Evolutionary conservation across 2,113 vertebrate species (phyloP).

Genomic region (Vidua chalybeata): DNA sequence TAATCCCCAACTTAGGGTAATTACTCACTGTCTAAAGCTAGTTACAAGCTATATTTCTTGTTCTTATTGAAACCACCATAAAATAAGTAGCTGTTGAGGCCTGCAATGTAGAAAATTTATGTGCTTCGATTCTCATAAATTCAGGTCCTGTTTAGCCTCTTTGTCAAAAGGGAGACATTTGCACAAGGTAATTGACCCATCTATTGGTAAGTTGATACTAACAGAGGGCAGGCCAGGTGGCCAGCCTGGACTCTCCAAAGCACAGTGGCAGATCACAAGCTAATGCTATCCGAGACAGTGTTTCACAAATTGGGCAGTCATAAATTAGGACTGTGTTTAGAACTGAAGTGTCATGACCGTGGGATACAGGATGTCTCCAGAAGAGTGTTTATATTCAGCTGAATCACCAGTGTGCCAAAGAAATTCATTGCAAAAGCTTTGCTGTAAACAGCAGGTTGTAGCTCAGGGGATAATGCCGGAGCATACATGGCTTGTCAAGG

Average conservation of each 20-base stretch:
- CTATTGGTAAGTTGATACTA: background rate
- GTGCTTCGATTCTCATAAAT: background rate
- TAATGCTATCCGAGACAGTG: background rate
- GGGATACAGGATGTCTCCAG: background rate
- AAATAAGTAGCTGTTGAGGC: background rate
- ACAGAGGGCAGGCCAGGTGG: background rate
- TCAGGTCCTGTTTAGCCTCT: background rate
- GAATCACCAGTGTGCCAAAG: background rate
- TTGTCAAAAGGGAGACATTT: background rate
- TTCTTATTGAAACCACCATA: accelerated
- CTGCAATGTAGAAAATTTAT: background rate
- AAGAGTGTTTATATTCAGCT: background rate
- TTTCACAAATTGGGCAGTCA: background rate
- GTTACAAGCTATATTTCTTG: background rate
- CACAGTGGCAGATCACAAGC: background rate
- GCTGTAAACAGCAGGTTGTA: background rate
- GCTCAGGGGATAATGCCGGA: background rate
- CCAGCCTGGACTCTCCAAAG: background rate
- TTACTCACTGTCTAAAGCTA: background rate
- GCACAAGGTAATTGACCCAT: background rate
- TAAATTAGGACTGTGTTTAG: background rate
- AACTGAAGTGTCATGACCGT: background rate
- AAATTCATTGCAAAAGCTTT: background rate
- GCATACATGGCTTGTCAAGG: background rate
- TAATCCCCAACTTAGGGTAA: background rate